A percentile compares a stretch with the other conserved stretches of the same genome.
These are phyloP conservation scores for Tipula vernalis DNA, from an alignment of 2,888 invertebrate species.

Conservation along the genomic window DNA sequence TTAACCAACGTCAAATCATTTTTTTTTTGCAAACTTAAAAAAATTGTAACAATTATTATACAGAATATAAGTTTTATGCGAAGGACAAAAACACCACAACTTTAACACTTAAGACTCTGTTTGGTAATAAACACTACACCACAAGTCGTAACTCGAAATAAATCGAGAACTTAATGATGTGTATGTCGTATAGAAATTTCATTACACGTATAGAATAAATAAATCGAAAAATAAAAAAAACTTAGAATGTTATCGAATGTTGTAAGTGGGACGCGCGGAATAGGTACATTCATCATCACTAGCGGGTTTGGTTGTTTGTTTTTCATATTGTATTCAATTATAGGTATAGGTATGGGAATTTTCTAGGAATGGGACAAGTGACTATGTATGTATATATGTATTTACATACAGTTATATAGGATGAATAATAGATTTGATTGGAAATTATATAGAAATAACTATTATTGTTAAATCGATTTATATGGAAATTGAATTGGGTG, in stretches of 20 bases:
- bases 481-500: background rate
- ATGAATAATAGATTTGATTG: constrained; percentile 4
- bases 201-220: background rate
- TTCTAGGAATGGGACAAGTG: background rate
- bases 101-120: background rate
- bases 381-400: background rate
- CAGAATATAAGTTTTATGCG: no score
- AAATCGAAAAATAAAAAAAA: background rate
- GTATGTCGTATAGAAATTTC: background rate
- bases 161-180: background rate
- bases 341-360: background rate
- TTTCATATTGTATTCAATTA: background rate
- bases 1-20: background rate
- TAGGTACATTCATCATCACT: background rate
- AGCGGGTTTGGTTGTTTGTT: background rate
- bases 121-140: background rate
- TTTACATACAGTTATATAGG: background rate
- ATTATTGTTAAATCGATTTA: background rate
- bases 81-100: background rate
- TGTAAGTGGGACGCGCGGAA: background rate
- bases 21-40: no score
- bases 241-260: background rate
- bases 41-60: no score
- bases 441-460: background rate
- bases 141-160: background rate